Evolutionary conservation across 2,113 vertebrate species (phyloP).

Genomic region (Mesembrinibis cayennensis): DNA sequence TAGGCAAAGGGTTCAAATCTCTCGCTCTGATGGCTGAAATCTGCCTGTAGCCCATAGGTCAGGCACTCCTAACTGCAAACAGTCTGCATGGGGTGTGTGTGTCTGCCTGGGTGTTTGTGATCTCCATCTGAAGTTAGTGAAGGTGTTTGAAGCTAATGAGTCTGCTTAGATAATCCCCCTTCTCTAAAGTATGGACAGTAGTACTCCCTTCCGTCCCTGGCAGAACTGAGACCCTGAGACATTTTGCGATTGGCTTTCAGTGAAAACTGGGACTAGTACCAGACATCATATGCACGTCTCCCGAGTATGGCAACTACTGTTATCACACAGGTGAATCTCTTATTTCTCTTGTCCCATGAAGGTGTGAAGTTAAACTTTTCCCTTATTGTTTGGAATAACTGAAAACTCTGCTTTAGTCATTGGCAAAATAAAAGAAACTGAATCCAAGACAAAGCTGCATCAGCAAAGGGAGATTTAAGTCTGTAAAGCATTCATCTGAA

Average conservation of each 20-base stretch:
- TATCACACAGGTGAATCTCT: not conserved
- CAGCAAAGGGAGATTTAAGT: not conserved
- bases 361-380: not conserved
- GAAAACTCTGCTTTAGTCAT: not conserved
- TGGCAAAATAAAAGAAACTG: not conserved
- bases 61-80: not conserved
- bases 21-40: not conserved
- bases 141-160: not conserved
- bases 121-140: not conserved
- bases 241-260: not conserved
- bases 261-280: not conserved
- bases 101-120: not conserved
- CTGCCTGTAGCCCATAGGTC: not conserved
- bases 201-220: not conserved
- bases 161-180: not conserved
- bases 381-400: not conserved
- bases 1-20: not conserved
- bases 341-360: not conserved
- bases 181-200: not conserved
- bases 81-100: accelerated
- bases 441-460: not conserved
- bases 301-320: not conserved
- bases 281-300: not conserved
- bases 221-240: not conserved
- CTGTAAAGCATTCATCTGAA: not conserved